These are phyloP conservation scores for Brachystomella parvula DNA, from an alignment of 1,140 invertebrate species.

Conservation along the genomic window DNA sequence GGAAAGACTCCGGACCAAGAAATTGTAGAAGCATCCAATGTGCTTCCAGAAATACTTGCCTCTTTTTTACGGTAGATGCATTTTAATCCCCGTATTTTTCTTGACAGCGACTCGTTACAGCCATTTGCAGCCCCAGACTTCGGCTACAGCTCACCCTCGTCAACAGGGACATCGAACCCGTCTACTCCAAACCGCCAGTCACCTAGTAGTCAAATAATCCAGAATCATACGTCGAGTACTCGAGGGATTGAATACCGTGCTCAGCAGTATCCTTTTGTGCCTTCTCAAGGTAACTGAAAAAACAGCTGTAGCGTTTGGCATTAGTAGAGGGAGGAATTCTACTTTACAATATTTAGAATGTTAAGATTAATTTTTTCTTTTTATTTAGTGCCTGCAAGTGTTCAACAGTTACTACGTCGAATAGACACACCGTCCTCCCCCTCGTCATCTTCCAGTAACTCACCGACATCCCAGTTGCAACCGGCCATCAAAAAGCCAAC, in stretches of 20 bases:
- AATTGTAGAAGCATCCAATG: background rate
- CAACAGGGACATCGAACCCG: slow-evolving; percentile 21
- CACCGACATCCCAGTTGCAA: slow-evolving; percentile 30
- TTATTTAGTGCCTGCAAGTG: slow-evolving; percentile 51
- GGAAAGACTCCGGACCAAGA: background rate
- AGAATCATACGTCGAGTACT: slow-evolving; percentile 13
- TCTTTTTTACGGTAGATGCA: background rate
- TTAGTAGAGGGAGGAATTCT: too few relatives aligned
- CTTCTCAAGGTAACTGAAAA: slow-evolving; percentile 32
- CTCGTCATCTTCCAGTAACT: slow-evolving; percentile 39
- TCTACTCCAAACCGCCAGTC: slow-evolving; percentile 9
- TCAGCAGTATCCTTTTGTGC: slow-evolving; percentile 38
- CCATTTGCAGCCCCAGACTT: slow-evolving; percentile 32
- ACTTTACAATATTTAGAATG: slow-evolving; percentile 5
- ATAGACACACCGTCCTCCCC: slow-evolving; percentile 54
- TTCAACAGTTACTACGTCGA: slow-evolving; percentile 74
- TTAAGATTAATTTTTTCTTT: slow-evolving; percentile 40
- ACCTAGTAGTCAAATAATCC: slow-evolving; percentile 10
- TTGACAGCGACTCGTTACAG: slow-evolving; percentile 30
- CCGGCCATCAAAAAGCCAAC: slow-evolving; percentile 39
- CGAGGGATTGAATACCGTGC: slow-evolving; percentile 35
- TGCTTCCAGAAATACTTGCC: background rate
- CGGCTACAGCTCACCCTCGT: slow-evolving; percentile 33
- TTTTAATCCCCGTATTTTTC: background rate
- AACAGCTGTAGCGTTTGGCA: too few relatives aligned